These are phyloP conservation scores for Chaenodraco wilsoni DNA, from an alignment of 2,797 vertebrate genomes.

Conservation along the genomic window DNA sequence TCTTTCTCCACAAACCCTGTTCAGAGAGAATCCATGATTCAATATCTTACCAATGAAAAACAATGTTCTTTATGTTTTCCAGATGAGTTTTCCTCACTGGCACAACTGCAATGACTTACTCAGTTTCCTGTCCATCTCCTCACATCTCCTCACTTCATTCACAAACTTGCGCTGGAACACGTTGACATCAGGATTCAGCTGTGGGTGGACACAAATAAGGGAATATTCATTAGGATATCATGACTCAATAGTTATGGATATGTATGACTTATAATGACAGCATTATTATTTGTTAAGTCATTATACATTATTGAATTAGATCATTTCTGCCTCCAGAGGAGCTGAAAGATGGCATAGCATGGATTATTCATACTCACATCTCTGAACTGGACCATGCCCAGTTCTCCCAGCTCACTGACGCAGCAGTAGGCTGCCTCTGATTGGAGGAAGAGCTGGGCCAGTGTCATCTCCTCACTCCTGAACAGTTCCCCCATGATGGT, in stretches of 20 bases:
- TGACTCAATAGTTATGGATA: background rate
- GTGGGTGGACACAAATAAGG: conserved; percentile 29
- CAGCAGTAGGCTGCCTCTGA: conserved; percentile 97
- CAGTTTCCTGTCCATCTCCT: conserved; percentile 98
- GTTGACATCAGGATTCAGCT: conserved; percentile 97
- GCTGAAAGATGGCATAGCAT: background rate
- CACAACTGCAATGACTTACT: conserved; percentile 80
- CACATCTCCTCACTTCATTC: conserved; percentile 96
- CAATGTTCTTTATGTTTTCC: background rate
- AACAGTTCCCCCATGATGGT: conserved; percentile 94
- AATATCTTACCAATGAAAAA: background rate
- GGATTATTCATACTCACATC: conserved; percentile 86
- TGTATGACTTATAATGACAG: background rate
- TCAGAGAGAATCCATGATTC: conserved; percentile 6
- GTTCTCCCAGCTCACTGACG: conserved; percentile 96
- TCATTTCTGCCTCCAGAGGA: background rate
- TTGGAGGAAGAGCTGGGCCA: conserved; percentile 96
- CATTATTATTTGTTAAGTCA: background rate
- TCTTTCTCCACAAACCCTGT: conserved; percentile 98
- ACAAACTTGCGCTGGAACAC: conserved; percentile 99
- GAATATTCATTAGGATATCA: background rate
- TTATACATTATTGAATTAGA: background rate
- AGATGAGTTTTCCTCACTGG: background rate
- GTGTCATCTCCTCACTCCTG: conserved; percentile 96
- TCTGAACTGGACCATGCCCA: conserved; percentile 98